Evolutionary conservation across 2,797 vertebrate genomes (phyloP).

Genomic region (Hylomyscus alleni): DNA sequence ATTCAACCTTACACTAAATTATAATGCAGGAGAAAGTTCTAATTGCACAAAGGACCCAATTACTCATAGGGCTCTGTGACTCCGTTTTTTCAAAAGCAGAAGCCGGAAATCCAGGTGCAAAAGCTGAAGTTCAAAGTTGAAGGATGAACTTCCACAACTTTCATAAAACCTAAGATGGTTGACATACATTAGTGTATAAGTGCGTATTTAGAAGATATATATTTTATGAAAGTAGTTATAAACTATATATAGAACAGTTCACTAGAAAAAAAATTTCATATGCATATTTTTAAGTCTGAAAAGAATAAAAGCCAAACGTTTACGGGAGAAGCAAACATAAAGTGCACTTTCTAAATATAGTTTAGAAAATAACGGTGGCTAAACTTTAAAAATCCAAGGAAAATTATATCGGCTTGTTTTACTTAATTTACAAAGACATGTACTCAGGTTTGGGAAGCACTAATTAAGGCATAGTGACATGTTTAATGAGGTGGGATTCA

Average conservation of each 20-base stretch:
- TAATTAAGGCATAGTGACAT: neutral
- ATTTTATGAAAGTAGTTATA: neutral
- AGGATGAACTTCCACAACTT: neutral
- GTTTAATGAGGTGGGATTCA: neutral
- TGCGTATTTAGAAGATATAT: conserved; percentile 2
- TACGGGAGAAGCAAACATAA: neutral
- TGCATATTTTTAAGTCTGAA: neutral
- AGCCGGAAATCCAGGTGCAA: conserved; percentile 82
- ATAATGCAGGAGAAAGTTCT: conserved; percentile 90
- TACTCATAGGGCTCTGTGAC: conserved; percentile 88
- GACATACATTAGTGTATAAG: neutral
- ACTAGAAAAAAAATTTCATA: neutral
- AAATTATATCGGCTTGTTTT: neutral
- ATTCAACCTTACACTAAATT: conserved; percentile 91
- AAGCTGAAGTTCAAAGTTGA: conserved; percentile 81
- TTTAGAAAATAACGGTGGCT: conserved; percentile 23
- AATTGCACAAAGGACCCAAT: conserved; percentile 91
- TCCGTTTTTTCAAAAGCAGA: conserved; percentile 89
- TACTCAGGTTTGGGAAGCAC: neutral
- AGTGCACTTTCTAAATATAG: neutral
- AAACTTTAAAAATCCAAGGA: conserved; percentile 20
- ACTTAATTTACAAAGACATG: conserved; percentile 30
- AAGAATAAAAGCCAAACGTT: conserved; percentile 28
- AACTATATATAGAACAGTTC: neutral
- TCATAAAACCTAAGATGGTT: conserved; percentile 43